phyloP scores from a whole-genome alignment of 2,113 vertebrate genomes.

The Herpetotheres cachinnans region DNA sequence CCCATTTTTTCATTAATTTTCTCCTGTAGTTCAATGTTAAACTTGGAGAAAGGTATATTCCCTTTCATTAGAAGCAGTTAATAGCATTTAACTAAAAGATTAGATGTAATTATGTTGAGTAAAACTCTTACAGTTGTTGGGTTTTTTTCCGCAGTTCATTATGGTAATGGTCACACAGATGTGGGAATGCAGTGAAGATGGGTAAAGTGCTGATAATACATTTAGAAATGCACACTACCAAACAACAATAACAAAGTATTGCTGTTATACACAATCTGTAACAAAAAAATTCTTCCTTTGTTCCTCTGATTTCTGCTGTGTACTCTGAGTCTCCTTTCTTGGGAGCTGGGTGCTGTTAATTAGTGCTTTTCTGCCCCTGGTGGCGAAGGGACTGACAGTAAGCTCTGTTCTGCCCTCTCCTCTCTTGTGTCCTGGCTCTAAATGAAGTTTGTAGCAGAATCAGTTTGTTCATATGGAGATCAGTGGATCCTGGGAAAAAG shows the following conservation, averaged over 20 bases:
- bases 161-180: background rate
- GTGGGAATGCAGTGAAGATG: background rate
- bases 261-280: background rate
- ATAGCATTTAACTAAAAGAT: background rate
- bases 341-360: background rate
- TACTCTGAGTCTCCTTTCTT: background rate
- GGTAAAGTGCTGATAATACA: background rate
- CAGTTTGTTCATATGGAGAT: background rate
- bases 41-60: background rate
- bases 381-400: background rate
- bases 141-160: background rate
- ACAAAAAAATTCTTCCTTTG: background rate
- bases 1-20: background rate
- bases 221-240: background rate
- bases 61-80: background rate
- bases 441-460: background rate
- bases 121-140: background rate
- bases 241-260: background rate
- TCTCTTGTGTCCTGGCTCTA: background rate
- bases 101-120: background rate
- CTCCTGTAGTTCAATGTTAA: background rate
- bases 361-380: background rate
- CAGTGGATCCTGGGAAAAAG: background rate
- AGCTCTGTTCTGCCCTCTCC: background rate
- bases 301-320: background rate